Base-by-base conservation (phyloP, 1,140 invertebrate genomes). In the Drosophila nannoptera region DNA sequence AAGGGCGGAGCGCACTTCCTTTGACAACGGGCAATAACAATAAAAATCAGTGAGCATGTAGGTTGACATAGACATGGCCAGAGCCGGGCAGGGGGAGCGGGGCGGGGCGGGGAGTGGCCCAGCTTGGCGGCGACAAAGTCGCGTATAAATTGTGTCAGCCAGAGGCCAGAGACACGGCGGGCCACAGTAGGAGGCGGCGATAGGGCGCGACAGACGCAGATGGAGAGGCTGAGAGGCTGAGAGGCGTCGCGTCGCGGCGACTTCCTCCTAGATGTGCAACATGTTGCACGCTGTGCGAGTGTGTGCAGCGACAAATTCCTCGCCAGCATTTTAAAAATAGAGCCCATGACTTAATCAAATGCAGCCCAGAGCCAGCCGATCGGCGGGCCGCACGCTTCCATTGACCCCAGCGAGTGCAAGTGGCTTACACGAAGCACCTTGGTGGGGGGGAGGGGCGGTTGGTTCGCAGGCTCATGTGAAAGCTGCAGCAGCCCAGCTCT, bases 21-120 rank as follows among this genome's bases (percentile, higher is more conserved):
- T 84, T 84, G 80, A 84, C 81, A 86, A 86, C 81, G 86, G 81
- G 81, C 80, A 77, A 86, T 86, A 84, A 84, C 80, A 84, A 84
- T 84, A 86, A 84, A 84, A 84, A 80, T 84, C 80, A 86, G 69
- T 78, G 76, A 80, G 73, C 77, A 76, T 80, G 77, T 75, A 80
- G 77, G 72, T 80, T 80, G 77, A 69, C 68, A 42, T 64, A 55
- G 50, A 49, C 35, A 11, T 32, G n/a, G 46, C 16, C 45, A n/a
- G 5, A 32, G 45, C 29, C 45, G 12, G 36, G 46, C 54, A 45
- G 63, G 14, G 42, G 29, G 49, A 42, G 14, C 16, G 11, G 52
- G 31, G 38, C 22, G 62, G 14, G 7, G 11, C 62, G 31, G 40
- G 12, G 63, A 72, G 68, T 68, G 69, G 61, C 69, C 68, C 65